Percentiles rank a stretch among this genome's conserved stretches.
These are phyloP conservation scores for Fragum fragum DNA, from an alignment of 2,888 invertebrate genomes.

Conservation along the genomic window DNA sequence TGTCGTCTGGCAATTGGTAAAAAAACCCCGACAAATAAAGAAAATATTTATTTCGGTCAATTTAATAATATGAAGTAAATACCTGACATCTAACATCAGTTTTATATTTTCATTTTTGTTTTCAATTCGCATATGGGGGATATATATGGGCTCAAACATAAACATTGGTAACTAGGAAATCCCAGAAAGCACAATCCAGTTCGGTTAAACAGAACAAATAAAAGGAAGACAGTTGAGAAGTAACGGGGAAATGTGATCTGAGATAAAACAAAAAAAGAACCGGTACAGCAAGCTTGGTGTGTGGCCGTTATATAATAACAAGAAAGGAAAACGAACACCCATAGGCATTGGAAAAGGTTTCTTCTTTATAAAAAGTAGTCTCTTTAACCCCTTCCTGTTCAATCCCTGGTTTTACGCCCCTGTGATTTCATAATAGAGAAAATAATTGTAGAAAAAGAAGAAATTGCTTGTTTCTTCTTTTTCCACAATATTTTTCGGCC, in stretches of 20 bases:
- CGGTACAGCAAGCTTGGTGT: conserved; percentile 44
- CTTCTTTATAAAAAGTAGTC: no score
- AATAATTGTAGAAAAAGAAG: no score
- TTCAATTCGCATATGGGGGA: conserved; percentile 58
- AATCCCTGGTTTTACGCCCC: no score
- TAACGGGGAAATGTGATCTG: conserved; percentile 58
- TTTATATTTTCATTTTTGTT: conserved; percentile 59
- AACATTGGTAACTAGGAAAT: conserved; percentile 68
- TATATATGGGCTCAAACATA: conserved; percentile 45
- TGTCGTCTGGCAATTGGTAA: no score
- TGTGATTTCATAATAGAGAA: no score
- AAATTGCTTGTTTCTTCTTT: no score
- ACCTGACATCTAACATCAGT: neutral
- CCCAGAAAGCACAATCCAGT: conserved; percentile 48
- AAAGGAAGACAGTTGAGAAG: conserved; percentile 56
- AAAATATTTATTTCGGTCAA: no score
- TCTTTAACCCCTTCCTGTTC: no score
- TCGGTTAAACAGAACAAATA: conserved; percentile 66
- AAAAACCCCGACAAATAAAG: no score
- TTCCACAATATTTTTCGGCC: no score
- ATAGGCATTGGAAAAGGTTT: no score
- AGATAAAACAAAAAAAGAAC: conserved; percentile 59
- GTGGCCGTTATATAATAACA: conserved; percentile 49
- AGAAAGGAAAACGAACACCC: neutral
- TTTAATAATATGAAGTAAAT: neutral